These are phyloP conservation scores for Volucella zonaria DNA, from an alignment of 2,888 invertebrate species.

Conservation along the genomic window DNA sequence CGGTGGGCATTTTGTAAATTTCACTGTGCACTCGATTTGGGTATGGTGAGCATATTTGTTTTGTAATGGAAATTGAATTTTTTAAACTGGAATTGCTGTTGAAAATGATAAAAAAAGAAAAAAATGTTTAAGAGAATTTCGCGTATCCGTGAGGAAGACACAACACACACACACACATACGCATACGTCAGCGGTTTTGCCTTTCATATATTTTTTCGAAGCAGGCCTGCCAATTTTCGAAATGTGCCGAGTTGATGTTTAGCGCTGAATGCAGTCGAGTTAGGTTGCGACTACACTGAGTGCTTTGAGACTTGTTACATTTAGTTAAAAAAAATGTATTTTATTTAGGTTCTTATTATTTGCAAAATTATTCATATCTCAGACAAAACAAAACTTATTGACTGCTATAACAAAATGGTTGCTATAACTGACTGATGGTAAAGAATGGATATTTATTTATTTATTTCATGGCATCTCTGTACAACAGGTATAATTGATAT, in stretches of 20 bases:
- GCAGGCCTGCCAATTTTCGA: conserved; percentile 36
- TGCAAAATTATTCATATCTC: too few relatives aligned
- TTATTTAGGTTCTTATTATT: too few relatives aligned
- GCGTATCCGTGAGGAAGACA: conserved; percentile 74
- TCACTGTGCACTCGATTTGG: conserved; percentile 50
- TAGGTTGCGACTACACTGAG: background rate
- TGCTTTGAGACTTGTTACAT: background rate
- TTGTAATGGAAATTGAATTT: conserved; percentile 52
- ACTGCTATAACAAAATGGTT: too few relatives aligned
- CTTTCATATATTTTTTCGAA: conserved; percentile 61
- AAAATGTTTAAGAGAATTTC: conserved; percentile 71
- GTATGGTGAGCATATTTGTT: conserved; percentile 43
- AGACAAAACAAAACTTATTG: too few relatives aligned
- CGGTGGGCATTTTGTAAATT: conserved; percentile 45
- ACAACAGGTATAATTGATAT: too few relatives aligned
- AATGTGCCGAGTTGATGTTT: background rate
- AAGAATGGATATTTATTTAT: too few relatives aligned
- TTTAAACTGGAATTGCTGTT: conserved; percentile 61
- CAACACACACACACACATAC: conserved; percentile 74
- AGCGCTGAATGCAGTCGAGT: conserved; percentile 20
- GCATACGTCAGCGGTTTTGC: conserved; percentile 73
- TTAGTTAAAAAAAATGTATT: background rate
- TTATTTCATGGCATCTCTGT: too few relatives aligned
- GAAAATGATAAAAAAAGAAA: conserved; percentile 69
- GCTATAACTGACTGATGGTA: too few relatives aligned